phyloP scores from a whole-genome alignment of 1,140 invertebrate genomes.

The Cyrtorhinus lividipennis region DNA sequence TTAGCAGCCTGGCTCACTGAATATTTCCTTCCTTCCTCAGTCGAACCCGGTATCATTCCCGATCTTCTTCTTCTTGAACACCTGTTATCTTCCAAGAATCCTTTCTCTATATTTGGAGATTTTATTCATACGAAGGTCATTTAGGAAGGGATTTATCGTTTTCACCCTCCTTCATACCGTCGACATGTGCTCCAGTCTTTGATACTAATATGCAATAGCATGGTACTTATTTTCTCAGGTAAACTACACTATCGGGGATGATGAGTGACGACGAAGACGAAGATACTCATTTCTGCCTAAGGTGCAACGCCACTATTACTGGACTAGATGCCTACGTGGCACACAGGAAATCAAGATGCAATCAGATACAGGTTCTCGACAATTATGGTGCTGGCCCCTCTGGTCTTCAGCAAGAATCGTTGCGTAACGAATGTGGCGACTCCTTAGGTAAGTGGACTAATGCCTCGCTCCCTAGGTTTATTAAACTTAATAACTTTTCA shows the following conservation, averaged over 20 bases:
- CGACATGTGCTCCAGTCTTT: no score
- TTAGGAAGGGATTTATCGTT: no score
- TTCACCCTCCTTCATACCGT: no score
- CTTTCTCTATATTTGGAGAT: not conserved
- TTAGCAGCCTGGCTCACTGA: not conserved
- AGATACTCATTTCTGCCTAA: conserved; percentile 70
- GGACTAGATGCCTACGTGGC: conserved; percentile 68
- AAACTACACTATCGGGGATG: not conserved
- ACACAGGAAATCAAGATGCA: conserved; percentile 54
- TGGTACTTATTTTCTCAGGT: not conserved
- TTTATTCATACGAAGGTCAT: no score
- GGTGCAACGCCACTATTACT: conserved; percentile 62
- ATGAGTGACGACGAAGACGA: conserved; percentile 47
- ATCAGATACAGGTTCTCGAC: conserved; percentile 10
- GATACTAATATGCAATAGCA: no score
- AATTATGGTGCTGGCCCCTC: not conserved
- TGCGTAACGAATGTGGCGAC: not conserved
- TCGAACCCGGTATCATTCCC: no score
- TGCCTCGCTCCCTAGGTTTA: not conserved
- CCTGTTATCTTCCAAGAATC: not conserved
- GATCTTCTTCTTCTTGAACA: not conserved
- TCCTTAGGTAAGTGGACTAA: conserved; percentile 1
- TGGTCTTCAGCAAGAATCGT: not conserved
- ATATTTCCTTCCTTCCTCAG: not conserved
- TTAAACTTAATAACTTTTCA: no score